Base-by-base conservation (phyloP, 1,140 invertebrate genomes). In the Tyrophagus putrescentiae region DNA sequence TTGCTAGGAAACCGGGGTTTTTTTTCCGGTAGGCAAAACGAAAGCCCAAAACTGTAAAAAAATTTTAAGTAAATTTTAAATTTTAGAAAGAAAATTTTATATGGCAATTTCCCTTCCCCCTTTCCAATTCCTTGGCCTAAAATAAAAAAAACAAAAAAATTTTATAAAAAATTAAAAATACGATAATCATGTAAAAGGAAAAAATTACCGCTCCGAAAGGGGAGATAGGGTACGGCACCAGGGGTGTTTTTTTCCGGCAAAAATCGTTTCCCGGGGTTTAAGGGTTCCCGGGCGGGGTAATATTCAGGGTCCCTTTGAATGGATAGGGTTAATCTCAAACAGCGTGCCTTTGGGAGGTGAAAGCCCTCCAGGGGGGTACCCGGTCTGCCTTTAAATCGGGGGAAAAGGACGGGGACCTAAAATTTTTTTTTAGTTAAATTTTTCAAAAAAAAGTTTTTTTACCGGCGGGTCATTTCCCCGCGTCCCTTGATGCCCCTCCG, bases 241-340 rank as follows among this genome's bases (percentile, higher is more conserved):
- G 36, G 4, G 45, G 28, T 23, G 25, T 6, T 3, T 36, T 62
- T 58, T 52, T 41, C 45, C 3, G 45, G 31, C 29, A 48, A 21
- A 57, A 66, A 82, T 67, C 81, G 68, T 60, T 81, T n/a, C n/a
- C n/a, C 79, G 0, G 81, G 81, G 65, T 78, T 72, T 64, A 82
- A 83, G 63, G 69, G 70, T 2, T 78, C 67, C 23, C 81, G 80
- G 45, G 82, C 68, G 1, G 77, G 72, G 72, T 75, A 83, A 64
- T 75, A 71, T 2, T 76, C 66, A 2, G 75, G 71, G 71, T 81
- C 76, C 11, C 75, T 73, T 60, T 86, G 84, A 34, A 86, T 71
- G 1, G 76, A 77, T 71, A 1, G 78, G 70, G 0, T 80, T 76
- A 28, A 86, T 75, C n/a, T 78, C 68, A 1, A 85, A 68, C 2